Evolutionary conservation across 2,113 vertebrate genomes (phyloP).

Genomic region (Sarotherodon lohbergeri): DNA sequence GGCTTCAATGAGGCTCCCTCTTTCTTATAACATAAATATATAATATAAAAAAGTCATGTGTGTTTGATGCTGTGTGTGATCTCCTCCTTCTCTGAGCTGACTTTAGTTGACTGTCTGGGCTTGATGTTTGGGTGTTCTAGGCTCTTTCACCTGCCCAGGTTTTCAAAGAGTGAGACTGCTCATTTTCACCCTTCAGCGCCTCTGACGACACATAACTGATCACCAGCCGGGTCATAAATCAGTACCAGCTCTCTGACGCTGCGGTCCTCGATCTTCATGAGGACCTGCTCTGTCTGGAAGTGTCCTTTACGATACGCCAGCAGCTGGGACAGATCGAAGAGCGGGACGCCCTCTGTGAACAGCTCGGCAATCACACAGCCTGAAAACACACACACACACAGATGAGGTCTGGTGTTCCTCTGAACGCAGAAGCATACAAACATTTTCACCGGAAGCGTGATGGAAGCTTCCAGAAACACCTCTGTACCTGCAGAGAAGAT

Average conservation of each 20-base stretch:
- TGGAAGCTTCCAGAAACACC: not conserved
- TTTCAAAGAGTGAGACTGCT: not conserved
- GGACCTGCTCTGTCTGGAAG: conserved; percentile 90
- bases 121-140: not conserved
- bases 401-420: not conserved
- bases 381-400: conserved; percentile 37
- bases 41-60: too few species aligned
- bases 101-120: too few species aligned
- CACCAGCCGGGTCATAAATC: not conserved
- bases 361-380: conserved; percentile 96
- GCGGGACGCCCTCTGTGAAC: conserved; percentile 92
- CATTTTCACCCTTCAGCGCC: not conserved
- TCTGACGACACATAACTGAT: not conserved
- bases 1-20: too few species aligned
- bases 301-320: conserved; percentile 93
- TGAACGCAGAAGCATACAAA: not conserved
- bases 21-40: too few species aligned
- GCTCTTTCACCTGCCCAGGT: not conserved
- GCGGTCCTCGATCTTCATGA: conserved; percentile 90
- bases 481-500: conserved; percentile 93
- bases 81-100: too few species aligned
- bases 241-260: conserved; percentile 90
- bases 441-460: not conserved
- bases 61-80: too few species aligned
- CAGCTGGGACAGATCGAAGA: conserved; percentile 95